Evolutionary conservation across 2,888 invertebrate species (phyloP), one percentile per base, ranked within the genome.

Genomic region (Chymomyza fuscimana): DNA sequence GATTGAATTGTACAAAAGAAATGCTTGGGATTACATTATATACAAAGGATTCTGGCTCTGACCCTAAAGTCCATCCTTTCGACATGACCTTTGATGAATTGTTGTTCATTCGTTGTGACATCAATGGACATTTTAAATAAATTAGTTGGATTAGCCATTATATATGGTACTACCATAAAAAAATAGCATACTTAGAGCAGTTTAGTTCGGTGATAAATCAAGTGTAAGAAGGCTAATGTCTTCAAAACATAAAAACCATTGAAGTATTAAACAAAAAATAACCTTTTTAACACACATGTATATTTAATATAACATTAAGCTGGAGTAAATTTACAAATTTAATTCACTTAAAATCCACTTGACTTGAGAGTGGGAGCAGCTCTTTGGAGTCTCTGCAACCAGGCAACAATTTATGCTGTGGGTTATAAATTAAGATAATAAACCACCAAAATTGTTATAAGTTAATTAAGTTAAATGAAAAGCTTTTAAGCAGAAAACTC

Each of bases 391-490:
- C 7, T 2, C 9, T 25, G 58, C 29, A 25, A 46, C 40, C 52
- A 66, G 64, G 56, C 50, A 29, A 74, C 76, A 69, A 77, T 76
- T 79, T 74, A 79, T 80, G 72, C 67, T 70, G 56, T 46, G 56
- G 84, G 78, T 70, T 81, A 87, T 86, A 84, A 86, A 86, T 88
- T 86, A 82, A 88, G 81, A 86, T 76, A 81, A 88, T 88, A 88
- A 82, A 79, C 84, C 79, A 73, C 80, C 74, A 88, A 46, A 88
- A 85, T 88, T 78, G 82, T 88, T 86, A 81, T 88, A 85, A 88
- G 87, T 86, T 88, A 86, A 88, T 86, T 86, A 88, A 88, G 86
- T 76, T 79, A 88, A 88, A 88, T 80, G 88, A 88, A 85, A 86
- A 85, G 83, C 88, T 87, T 83, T 88, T 85, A 77, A 82, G 81